Evolutionary conservation across 2,888 invertebrate genomes (phyloP).

Genomic region (Acronicta psi): DNA sequence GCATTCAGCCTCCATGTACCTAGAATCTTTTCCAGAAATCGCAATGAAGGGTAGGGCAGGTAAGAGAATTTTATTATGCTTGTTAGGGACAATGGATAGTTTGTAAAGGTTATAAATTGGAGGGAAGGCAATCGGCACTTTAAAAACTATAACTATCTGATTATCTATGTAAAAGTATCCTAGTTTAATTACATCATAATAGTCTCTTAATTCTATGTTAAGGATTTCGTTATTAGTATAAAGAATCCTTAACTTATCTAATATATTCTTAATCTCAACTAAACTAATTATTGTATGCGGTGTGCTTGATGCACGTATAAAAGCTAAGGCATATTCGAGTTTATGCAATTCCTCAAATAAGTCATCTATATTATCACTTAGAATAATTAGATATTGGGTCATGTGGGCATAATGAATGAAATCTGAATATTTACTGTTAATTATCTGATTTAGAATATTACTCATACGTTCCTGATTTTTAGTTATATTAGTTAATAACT

Average conservation of each 20-base stretch:
- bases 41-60: conserved; percentile 4
- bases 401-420: not conserved
- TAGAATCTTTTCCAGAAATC: not conserved
- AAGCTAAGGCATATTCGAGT: not conserved
- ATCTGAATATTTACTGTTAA: not conserved
- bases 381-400: not conserved
- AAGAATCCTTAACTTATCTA: not conserved
- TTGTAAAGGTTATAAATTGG: not conserved
- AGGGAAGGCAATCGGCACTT: conserved; percentile 5
- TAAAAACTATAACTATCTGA: conserved; percentile 14
- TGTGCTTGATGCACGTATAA: conserved; percentile 1
- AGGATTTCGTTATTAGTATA: not conserved
- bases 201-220: not conserved
- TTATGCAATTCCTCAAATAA: not conserved
- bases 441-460: not conserved
- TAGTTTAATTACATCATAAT: not conserved
- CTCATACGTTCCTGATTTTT: not conserved
- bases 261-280: not conserved
- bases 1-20: conserved; percentile 21
- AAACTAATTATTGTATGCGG: not conserved
- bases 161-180: not conserved
- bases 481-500: not conserved
- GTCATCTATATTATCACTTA: not conserved
- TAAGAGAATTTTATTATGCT: not conserved
- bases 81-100: conserved; percentile 9